phyloP scores from a whole-genome alignment of 1,140 invertebrate genomes.

The Agrilus planipennis region DNA sequence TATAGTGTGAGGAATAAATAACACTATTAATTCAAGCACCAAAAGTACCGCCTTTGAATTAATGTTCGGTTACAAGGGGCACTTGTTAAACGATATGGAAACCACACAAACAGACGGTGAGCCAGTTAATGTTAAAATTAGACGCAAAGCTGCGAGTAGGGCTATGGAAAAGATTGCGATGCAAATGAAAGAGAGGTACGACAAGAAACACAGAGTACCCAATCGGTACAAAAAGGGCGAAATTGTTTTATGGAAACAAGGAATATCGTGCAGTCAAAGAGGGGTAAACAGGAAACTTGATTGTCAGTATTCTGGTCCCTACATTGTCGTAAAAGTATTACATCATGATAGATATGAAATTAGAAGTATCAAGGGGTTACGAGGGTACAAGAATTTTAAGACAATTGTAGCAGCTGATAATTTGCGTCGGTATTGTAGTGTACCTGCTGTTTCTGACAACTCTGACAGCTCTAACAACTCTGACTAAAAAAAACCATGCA shows the following conservation, averaged over 20 bases:
- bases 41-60: neutral
- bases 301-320: neutral
- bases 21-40: neutral
- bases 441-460: neutral
- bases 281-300: neutral
- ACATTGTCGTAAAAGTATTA: neutral
- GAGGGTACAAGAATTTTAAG: neutral
- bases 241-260: neutral
- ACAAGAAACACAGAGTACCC: neutral
- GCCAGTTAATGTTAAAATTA: neutral
- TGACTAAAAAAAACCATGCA: neutral
- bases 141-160: neutral
- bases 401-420: neutral
- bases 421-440: neutral
- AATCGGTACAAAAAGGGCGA: neutral
- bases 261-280: neutral
- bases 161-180: neutral
- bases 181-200: neutral
- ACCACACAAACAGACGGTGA: slow-evolving; percentile 1
- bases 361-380: neutral
- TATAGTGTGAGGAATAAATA: slow-evolving; percentile 1
- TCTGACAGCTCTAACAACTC: neutral
- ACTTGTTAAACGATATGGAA: neutral
- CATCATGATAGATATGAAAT: neutral
- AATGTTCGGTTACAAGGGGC: slow-evolving; percentile 4